These are phyloP conservation scores for Xanthorhoe spadicearia DNA, from an alignment of 2,888 invertebrate species.

Conservation along the genomic window DNA sequence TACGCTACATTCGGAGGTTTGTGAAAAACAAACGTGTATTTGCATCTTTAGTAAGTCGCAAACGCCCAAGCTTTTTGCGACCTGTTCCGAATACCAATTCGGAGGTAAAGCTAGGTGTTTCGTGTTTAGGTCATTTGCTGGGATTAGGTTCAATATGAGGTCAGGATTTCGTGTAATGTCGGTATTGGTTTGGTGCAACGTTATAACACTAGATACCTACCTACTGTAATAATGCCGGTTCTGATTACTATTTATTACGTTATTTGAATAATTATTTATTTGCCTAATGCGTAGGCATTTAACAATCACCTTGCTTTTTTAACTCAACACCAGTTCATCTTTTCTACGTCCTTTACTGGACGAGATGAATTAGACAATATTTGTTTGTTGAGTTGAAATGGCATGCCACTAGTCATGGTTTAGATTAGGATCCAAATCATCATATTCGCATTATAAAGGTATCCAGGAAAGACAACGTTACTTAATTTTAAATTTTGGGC, in stretches of 20 bases:
- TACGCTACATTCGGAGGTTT: slow-evolving; percentile 31
- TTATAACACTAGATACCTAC: neutral
- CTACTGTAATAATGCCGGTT: neutral
- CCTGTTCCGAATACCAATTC: slow-evolving; percentile 3
- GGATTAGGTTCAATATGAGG: neutral
- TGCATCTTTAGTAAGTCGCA: slow-evolving; percentile 28
- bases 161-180: neutral
- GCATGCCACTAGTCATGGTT: no score
- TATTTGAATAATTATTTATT: neutral
- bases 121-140: slow-evolving; percentile 4
- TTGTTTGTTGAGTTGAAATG: no score
- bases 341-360: no score
- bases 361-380: no score
- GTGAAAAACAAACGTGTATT: slow-evolving; percentile 38
- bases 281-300: neutral
- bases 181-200: neutral
- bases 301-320: no score
- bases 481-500: no score
- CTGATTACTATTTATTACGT: neutral
- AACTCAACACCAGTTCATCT: no score
- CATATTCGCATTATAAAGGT: no score
- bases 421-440: no score
- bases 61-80: neutral
- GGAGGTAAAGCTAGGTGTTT: slow-evolving; percentile 12
- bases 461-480: no score